A percentile compares a stretch with the other conserved stretches of the same genome.
Evolutionary conservation across 1,140 invertebrate genomes (phyloP).

Genomic region (Drosophila lowei): DNA sequence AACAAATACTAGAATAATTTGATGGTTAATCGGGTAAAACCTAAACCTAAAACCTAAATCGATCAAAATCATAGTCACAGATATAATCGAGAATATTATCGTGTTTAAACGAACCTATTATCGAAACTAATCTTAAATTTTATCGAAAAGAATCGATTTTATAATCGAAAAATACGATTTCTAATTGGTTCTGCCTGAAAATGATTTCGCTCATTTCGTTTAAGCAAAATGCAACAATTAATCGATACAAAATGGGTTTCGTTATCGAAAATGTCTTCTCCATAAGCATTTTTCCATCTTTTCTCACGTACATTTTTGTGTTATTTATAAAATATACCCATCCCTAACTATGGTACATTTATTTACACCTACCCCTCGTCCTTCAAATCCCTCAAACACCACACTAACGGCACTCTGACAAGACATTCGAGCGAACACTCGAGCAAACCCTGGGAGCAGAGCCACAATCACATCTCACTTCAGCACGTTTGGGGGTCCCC

Average conservation of each 20-base stretch:
- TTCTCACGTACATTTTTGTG: slow-evolving; percentile 1
- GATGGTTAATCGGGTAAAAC: no score
- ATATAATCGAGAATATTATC: no score
- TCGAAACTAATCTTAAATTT: no score
- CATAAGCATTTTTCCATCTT: no score
- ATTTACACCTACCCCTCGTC: neutral
- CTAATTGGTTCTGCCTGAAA: neutral
- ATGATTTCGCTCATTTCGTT: no score
- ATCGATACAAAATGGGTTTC: no score
- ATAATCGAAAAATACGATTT: neutral
- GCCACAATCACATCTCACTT: slow-evolving; percentile 43
- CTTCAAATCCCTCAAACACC: neutral
- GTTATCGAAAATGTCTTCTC: neutral
- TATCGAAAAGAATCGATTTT: no score
- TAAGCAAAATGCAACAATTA: no score
- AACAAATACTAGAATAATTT: neutral
- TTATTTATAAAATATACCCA: neutral
- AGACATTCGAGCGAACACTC: slow-evolving; percentile 16
- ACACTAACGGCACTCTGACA: slow-evolving; percentile 49
- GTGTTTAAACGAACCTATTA: no score
- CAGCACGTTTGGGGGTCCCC: slow-evolving; percentile 33
- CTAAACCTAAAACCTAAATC: no score
- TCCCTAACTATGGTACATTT: slow-evolving; percentile 8
- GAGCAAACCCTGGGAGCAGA: slow-evolving; percentile 31
- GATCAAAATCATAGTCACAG: no score